Evolutionary conservation across 2,797 vertebrate species (phyloP).

Genomic region (Loriculus beryllinus): DNA sequence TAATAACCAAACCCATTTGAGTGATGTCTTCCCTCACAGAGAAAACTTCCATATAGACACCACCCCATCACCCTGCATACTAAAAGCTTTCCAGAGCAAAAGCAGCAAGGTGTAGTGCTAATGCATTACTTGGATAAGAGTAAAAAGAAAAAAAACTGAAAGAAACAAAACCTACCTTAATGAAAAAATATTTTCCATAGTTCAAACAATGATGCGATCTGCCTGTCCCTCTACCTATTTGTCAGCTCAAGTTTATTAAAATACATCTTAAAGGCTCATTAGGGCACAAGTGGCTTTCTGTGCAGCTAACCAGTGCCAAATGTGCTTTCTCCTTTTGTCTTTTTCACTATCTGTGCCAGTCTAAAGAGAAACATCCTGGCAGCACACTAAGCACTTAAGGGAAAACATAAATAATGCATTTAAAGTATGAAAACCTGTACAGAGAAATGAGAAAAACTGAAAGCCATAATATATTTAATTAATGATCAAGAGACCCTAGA

Average conservation of each 20-base stretch:
- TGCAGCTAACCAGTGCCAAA: constrained; percentile 12
- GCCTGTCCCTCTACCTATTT: neutral
- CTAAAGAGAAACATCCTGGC: constrained; percentile 49
- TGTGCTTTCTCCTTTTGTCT: constrained; percentile 10
- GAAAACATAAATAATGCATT: constrained; percentile 63
- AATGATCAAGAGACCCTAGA: constrained; percentile 34
- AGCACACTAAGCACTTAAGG: constrained; percentile 52
- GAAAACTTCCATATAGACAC: neutral
- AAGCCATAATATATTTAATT: constrained; percentile 67
- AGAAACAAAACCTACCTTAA: neutral
- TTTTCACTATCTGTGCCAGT: constrained; percentile 34
- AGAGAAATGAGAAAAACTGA: constrained; percentile 56
- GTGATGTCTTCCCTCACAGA: neutral
- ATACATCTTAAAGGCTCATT: neutral
- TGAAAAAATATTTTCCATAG: neutral
- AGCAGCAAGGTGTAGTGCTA: neutral
- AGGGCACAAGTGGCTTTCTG: neutral
- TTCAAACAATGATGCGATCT: neutral
- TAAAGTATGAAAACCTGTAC: constrained; percentile 53
- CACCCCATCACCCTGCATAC: neutral
- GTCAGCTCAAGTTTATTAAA: neutral
- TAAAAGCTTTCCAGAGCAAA: neutral
- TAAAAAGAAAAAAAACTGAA: neutral
- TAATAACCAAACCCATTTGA: neutral
- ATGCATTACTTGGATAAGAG: neutral